phyloP scores from a whole-genome alignment of 2,888 invertebrate species.

The Melanostoma mellinum region DNA sequence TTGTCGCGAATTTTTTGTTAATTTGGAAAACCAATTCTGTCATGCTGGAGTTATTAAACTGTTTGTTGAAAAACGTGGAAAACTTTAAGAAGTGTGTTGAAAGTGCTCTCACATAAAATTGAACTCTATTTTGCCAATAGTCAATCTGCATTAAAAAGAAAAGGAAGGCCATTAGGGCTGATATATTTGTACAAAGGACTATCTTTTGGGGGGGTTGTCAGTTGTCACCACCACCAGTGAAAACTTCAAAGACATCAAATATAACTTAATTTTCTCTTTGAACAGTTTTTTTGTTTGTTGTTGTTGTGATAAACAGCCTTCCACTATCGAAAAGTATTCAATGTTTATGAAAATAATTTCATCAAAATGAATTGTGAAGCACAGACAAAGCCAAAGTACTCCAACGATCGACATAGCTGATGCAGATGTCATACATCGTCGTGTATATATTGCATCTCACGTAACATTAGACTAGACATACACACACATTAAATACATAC shows the following conservation, averaged over 20 bases:
- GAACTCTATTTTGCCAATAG: too few species aligned
- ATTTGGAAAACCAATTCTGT: constrained; percentile 31
- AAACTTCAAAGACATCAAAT: constrained; percentile 38
- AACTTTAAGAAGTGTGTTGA: too few species aligned
- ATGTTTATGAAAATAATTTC: constrained; percentile 10
- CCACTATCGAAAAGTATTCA: constrained; percentile 20
- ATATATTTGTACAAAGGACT: constrained; percentile 43
- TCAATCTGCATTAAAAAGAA: background rate
- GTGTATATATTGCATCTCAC: constrained; percentile 31
- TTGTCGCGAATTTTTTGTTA: constrained; percentile 20
- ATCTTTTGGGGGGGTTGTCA: constrained; percentile 32
- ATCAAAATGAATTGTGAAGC: constrained; percentile 59
- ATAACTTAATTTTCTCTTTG: constrained; percentile 23
- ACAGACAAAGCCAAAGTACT: constrained; percentile 25
- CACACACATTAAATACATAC: background rate
- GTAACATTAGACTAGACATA: constrained; percentile 50
- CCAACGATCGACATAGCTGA: constrained; percentile 51
- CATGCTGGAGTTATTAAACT: constrained; percentile 52
- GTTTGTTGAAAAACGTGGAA: constrained; percentile 17
- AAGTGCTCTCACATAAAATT: too few species aligned
- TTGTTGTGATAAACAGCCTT: constrained; percentile 4
- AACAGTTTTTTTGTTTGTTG: constrained; percentile 4
- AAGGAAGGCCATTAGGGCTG: constrained; percentile 44
- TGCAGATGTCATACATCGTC: constrained; percentile 43
- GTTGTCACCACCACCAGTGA: too few species aligned